These are phyloP conservation scores for Aphodius sticticus DNA, from an alignment of 2,888 invertebrate genomes.

Conservation along the genomic window DNA sequence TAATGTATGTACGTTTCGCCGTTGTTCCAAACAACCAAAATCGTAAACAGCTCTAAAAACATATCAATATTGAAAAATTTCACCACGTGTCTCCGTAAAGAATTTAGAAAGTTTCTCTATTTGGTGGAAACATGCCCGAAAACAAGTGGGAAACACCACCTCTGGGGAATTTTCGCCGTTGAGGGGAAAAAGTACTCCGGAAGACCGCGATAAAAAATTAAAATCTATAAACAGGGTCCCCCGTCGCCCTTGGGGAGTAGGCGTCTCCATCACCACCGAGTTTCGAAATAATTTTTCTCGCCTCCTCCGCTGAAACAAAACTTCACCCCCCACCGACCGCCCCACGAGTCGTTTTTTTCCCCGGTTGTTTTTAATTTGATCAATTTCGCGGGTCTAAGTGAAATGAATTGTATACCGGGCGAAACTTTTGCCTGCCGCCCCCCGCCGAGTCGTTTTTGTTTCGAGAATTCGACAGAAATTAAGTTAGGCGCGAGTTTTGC, in stretches of 20 bases:
- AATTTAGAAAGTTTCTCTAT: conserved; percentile 6
- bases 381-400: conserved; percentile 12
- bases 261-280: conserved; percentile 19
- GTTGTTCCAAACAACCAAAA: too few relatives aligned
- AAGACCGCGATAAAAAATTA: conserved; percentile 23
- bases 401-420: conserved; percentile 19
- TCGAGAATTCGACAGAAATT: conserved; percentile 17
- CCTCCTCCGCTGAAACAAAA: background rate
- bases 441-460: background rate
- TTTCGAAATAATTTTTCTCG: conserved; percentile 16
- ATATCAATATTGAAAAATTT: background rate
- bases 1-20: too few relatives aligned
- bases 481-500: conserved; percentile 8
- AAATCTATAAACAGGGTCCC: conserved; percentile 24
- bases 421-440: conserved; percentile 10
- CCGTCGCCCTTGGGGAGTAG: conserved; percentile 11
- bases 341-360: conserved; percentile 14
- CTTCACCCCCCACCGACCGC: background rate
- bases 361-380: conserved; percentile 10
- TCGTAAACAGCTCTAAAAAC: too few relatives aligned
- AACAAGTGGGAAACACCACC: conserved; percentile 12
- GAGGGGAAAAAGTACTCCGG: background rate
- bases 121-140: conserved; percentile 19
- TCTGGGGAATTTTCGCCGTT: background rate
- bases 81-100: background rate